Evolutionary conservation across 2,888 invertebrate species (phyloP).

Genomic region (Lithophane leautieri): DNA sequence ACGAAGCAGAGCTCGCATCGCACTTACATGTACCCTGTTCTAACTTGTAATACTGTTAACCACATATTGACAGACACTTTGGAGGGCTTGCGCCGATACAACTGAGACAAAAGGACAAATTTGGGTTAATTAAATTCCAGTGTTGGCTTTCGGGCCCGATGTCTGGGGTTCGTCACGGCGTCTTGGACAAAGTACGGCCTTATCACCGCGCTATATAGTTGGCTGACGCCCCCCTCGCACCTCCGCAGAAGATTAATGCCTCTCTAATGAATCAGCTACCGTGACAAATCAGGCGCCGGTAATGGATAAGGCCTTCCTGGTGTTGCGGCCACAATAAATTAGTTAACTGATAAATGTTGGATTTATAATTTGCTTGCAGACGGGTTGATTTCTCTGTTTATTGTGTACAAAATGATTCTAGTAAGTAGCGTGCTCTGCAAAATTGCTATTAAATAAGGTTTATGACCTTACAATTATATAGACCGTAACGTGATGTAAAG

Average conservation of each 20-base stretch:
- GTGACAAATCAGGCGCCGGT: slow-evolving; percentile 86
- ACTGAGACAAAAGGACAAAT: slow-evolving; percentile 83
- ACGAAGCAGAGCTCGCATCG: slow-evolving; percentile 16
- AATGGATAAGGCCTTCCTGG: slow-evolving; percentile 85
- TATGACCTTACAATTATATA: background rate
- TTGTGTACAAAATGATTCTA: background rate
- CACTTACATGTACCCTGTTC: slow-evolving; percentile 17
- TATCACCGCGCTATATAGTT: slow-evolving; percentile 82
- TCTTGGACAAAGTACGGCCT: slow-evolving; percentile 85
- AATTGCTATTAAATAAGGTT: background rate
- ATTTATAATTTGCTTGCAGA: slow-evolving; percentile 63
- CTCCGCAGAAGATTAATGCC: slow-evolving; percentile 83
- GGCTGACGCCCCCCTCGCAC: slow-evolving; percentile 72
- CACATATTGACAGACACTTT: slow-evolving; percentile 79
- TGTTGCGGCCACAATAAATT: slow-evolving; percentile 82
- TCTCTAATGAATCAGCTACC: slow-evolving; percentile 87
- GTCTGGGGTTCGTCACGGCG: slow-evolving; percentile 81
- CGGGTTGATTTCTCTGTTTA: slow-evolving; percentile 29
- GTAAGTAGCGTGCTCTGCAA: background rate
- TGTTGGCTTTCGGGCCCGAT: slow-evolving; percentile 80
- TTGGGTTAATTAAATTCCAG: slow-evolving; percentile 87
- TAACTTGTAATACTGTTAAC: slow-evolving; percentile 65
- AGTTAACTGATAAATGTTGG: slow-evolving; percentile 76
- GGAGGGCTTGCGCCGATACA: slow-evolving; percentile 69
- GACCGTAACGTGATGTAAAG: background rate